Conservation (phyloP, 2,888 invertebrate genomes). For the Cataglyphis rosenhaueri region DNA sequence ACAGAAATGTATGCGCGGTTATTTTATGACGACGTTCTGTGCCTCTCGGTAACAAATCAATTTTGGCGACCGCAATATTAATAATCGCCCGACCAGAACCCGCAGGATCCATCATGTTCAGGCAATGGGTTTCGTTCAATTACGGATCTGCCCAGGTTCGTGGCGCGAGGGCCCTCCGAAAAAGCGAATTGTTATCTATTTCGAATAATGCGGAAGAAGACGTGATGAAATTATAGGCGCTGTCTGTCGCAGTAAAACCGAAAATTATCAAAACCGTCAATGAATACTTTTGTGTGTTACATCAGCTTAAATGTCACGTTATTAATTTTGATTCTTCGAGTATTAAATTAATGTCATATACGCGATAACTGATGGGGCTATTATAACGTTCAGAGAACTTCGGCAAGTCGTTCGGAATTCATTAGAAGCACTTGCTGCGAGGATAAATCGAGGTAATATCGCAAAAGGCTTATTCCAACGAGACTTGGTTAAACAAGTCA, state of each 20-base stretch:
- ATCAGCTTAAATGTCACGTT: not conserved
- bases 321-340: not conserved
- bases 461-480: slow-evolving; percentile 67
- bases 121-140: slow-evolving; percentile 66
- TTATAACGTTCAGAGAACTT: slow-evolving; percentile 35
- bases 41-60: slow-evolving; percentile 57
- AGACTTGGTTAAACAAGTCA: slow-evolving; percentile 76
- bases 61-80: slow-evolving; percentile 63
- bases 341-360: not conserved
- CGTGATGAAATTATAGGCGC: slow-evolving; percentile 17
- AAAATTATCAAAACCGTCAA: slow-evolving; percentile 1
- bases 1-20: slow-evolving; percentile 14
- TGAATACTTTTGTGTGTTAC: not conserved
- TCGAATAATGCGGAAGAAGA: slow-evolving; percentile 19
- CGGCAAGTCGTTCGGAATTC: slow-evolving; percentile 57
- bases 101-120: slow-evolving; percentile 64
- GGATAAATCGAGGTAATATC: slow-evolving; percentile 46
- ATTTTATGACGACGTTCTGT: slow-evolving; percentile 44
- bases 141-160: slow-evolving; percentile 55
- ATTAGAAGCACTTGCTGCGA: slow-evolving; percentile 62
- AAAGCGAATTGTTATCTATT: slow-evolving; percentile 45
- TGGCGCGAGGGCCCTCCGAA: slow-evolving; percentile 54
- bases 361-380: slow-evolving; percentile 25
- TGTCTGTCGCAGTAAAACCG: not conserved
- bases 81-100: slow-evolving; percentile 58